Percentiles rank a stretch among this genome's conserved stretches.
phyloP scores from a whole-genome alignment of 2,888 invertebrate genomes.

The Acanthosoma haemorrhoidale region DNA sequence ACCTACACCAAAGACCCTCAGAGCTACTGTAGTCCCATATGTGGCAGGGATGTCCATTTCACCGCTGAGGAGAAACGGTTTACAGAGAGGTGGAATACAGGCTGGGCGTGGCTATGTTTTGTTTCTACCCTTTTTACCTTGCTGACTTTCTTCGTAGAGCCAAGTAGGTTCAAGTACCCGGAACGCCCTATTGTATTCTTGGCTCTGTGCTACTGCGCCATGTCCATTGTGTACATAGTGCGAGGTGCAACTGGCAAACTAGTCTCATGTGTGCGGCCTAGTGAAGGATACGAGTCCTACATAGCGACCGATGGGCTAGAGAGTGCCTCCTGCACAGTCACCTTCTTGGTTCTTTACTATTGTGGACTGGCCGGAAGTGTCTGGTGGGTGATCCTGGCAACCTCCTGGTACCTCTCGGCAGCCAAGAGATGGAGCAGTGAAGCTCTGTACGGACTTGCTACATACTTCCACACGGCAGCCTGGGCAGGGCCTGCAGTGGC shows the following conservation, averaged over 20 bases:
- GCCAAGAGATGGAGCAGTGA: slow-evolving; percentile 91
- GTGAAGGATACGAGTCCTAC: slow-evolving; percentile 47
- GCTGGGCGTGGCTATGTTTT: slow-evolving; percentile 71
- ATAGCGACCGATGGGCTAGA: slow-evolving; percentile 52
- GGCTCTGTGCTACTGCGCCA: slow-evolving; percentile 77
- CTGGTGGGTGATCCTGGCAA: slow-evolving; percentile 83
- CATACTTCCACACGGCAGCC: slow-evolving; percentile 77
- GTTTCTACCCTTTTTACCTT: slow-evolving; percentile 76
- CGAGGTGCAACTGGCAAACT: slow-evolving; percentile 57
- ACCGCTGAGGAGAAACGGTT: slow-evolving; percentile 57
- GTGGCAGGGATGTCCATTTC: slow-evolving; percentile 65
- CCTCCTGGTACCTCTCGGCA: slow-evolving; percentile 85
- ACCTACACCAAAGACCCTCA: slow-evolving; percentile 30
- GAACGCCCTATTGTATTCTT: slow-evolving; percentile 87
- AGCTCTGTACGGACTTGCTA: slow-evolving; percentile 78
- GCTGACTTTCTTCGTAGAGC: slow-evolving; percentile 83
- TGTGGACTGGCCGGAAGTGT: slow-evolving; percentile 72
- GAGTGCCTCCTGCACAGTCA: slow-evolving; percentile 62
- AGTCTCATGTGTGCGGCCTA: slow-evolving; percentile 47
- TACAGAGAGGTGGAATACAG: slow-evolving; percentile 59
- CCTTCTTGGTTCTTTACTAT: slow-evolving; percentile 71
- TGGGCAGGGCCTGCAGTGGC: slow-evolving; percentile 85
- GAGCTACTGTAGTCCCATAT: slow-evolving; percentile 56
- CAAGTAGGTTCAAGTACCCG: slow-evolving; percentile 78
- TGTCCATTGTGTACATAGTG: slow-evolving; percentile 68